Evolutionary conservation across 2,888 invertebrate species (phyloP).

Genomic region (Leucania comma): DNA sequence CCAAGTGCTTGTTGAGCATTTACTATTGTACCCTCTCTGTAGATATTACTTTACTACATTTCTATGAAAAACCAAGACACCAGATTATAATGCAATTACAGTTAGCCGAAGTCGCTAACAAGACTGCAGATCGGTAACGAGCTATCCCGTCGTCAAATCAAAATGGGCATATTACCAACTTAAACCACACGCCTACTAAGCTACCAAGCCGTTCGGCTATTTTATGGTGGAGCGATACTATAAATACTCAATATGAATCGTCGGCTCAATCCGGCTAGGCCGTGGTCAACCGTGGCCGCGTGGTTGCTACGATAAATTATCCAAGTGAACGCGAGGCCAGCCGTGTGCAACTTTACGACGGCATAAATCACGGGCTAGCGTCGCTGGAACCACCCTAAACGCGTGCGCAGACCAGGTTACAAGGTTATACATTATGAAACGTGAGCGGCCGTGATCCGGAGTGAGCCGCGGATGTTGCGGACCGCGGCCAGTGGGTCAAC

Average conservation of each 20-base stretch:
- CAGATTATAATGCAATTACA: background rate
- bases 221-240: conserved; percentile 60
- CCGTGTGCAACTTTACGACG: conserved; percentile 87
- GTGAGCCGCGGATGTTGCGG: conserved; percentile 57
- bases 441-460: conserved; percentile 67
- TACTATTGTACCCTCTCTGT: background rate
- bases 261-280: conserved; percentile 78
- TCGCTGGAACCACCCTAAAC: conserved; percentile 78
- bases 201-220: conserved; percentile 43
- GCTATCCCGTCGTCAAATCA: conserved; percentile 25
- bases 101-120: conserved; percentile 6
- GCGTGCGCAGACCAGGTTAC: conserved; percentile 69
- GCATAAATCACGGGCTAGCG: conserved; percentile 85
- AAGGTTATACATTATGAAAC: conserved; percentile 72
- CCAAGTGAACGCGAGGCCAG: conserved; percentile 87
- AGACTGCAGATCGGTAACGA: conserved; percentile 17
- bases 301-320: conserved; percentile 84
- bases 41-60: no score
- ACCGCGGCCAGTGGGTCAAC: conserved; percentile 69
- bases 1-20: background rate
- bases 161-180: conserved; percentile 34
- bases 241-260: conserved; percentile 75
- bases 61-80: background rate
- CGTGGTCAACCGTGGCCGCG: conserved; percentile 81
- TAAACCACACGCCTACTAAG: conserved; percentile 27